Conservation (phyloP, 2,113 vertebrate genomes). For the Oostethus manadensis region DNA sequence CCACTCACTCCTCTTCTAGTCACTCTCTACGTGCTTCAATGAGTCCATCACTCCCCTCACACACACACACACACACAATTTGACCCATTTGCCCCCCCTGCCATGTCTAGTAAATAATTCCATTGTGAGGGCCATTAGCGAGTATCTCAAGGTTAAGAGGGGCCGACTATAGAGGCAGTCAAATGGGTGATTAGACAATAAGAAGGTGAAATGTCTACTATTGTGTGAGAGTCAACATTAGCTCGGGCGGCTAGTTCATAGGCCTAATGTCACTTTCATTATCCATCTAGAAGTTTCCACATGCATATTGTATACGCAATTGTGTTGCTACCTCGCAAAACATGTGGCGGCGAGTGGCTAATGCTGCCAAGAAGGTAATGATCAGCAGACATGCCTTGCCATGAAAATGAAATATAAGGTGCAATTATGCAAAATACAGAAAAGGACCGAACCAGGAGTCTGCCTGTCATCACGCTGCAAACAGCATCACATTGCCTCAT, state of each 20-base stretch:
- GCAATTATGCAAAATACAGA: slow-evolving; percentile 52
- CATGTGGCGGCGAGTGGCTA: slow-evolving; percentile 29
- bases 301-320: slow-evolving; percentile 15
- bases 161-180: slow-evolving; percentile 43
- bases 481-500: no score
- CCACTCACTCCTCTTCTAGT: slow-evolving; percentile 44
- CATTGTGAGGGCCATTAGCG: slow-evolving; percentile 58
- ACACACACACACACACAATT: slow-evolving; percentile 44
- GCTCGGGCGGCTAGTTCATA: slow-evolving; percentile 42
- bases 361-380: slow-evolving; percentile 50
- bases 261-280: slow-evolving; percentile 42
- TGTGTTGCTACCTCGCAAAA: slow-evolving; percentile 31
- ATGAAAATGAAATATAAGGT: slow-evolving; percentile 27
- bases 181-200: slow-evolving; percentile 66
- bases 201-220: slow-evolving; percentile 60
- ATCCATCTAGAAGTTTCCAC: slow-evolving; percentile 6
- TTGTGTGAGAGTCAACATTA: slow-evolving; percentile 56
- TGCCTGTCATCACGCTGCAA: slow-evolving; percentile 22
- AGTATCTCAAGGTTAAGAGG: slow-evolving; percentile 61
- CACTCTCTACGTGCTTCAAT: slow-evolving; percentile 68
- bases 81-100: slow-evolving; percentile 60
- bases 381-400: slow-evolving; percentile 32
- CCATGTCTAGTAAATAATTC: slow-evolving; percentile 66
- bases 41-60: slow-evolving; percentile 66
- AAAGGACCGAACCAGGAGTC: slow-evolving; percentile 43